Percentiles rank a stretch among this genome's conserved stretches.
Evolutionary conservation across 2,113 vertebrate species (phyloP).

Genomic region (Toxostoma redivivum): DNA sequence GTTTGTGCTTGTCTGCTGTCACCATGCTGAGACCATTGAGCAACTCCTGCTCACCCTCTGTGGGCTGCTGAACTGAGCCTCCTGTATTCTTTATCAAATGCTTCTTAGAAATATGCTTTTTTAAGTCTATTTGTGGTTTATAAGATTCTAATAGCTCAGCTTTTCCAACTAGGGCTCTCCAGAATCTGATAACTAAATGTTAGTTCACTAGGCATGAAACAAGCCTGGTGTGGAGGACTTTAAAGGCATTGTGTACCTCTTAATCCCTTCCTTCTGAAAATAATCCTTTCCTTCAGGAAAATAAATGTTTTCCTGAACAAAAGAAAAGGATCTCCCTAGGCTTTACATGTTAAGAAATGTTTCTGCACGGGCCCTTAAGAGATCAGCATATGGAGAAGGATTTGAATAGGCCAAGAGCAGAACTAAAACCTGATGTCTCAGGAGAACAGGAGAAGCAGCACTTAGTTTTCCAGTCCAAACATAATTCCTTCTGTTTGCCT

Average conservation of each 20-base stretch:
- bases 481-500: not conserved
- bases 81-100: not conserved
- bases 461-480: not conserved
- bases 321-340: not conserved
- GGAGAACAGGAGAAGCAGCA: not conserved
- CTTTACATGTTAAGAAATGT: not conserved
- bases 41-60: not conserved
- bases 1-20: not conserved
- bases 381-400: not conserved
- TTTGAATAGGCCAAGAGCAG: not conserved
- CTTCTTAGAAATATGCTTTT: not conserved
- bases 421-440: not conserved
- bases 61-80: not conserved
- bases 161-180: not conserved
- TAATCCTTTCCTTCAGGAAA: not conserved
- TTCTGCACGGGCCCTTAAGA: not conserved
- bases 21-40: not conserved
- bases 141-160: not conserved
- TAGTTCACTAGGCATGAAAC: not conserved
- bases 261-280: not conserved
- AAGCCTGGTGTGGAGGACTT: not conserved
- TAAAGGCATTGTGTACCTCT: not conserved
- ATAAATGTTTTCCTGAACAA: not conserved
- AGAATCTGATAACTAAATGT: not conserved
- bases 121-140: not conserved